Evolutionary conservation across 2,797 vertebrate genomes (phyloP).

Genomic region (Pangasius mekongensis): DNA sequence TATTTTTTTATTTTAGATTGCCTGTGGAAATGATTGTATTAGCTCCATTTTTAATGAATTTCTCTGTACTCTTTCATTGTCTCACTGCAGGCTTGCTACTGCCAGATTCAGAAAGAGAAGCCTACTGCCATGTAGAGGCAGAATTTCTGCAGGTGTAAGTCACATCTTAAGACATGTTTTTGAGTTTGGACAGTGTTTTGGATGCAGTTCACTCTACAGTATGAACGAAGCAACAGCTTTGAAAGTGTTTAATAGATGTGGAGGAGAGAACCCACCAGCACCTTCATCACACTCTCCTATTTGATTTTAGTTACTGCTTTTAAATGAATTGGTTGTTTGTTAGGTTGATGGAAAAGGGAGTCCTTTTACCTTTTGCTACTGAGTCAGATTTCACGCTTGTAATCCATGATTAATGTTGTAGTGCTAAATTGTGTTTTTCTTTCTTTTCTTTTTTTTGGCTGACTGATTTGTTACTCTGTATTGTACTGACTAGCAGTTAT

Average conservation of each 20-base stretch:
- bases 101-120: constrained; percentile 93
- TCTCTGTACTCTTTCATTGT: constrained; percentile 26
- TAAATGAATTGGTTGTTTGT: background rate
- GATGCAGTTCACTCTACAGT: background rate
- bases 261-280: background rate
- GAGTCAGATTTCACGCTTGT: background rate
- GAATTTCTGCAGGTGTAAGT: background rate
- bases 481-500: constrained; percentile 6
- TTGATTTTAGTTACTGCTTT: constrained; percentile 17
- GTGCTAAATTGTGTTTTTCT: background rate
- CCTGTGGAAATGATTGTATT: background rate
- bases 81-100: constrained; percentile 89
- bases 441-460: background rate
- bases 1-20: background rate
- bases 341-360: background rate
- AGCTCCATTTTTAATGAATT: background rate
- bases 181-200: background rate
- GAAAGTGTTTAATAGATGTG: background rate
- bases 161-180: background rate
- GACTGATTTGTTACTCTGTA: background rate
- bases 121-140: constrained; percentile 61
- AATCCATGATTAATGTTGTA: background rate
- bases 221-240: background rate
- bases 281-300: background rate
- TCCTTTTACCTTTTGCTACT: background rate